Evolutionary conservation across 2,888 invertebrate species (phyloP).

Genomic region (Parnassius apollo): DNA sequence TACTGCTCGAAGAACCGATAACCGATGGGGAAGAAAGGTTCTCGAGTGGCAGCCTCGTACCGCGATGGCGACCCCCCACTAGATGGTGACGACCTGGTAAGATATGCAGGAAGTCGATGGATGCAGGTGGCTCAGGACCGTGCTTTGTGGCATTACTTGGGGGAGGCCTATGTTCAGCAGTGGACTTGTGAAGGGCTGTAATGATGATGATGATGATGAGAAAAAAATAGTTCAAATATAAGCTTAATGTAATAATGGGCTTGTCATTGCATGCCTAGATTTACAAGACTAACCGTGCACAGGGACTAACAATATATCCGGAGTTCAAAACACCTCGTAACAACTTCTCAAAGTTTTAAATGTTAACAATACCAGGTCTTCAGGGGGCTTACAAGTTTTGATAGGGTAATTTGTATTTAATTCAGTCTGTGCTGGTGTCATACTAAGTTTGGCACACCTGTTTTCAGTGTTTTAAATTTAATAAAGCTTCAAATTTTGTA

Average conservation of each 20-base stretch:
- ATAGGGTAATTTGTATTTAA: constrained; percentile 16
- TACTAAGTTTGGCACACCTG: constrained; percentile 2
- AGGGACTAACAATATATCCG: background rate
- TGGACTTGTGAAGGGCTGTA: too few relatives aligned
- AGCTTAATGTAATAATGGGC: background rate
- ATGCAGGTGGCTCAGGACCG: too few relatives aligned
- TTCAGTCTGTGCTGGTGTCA: constrained; percentile 3
- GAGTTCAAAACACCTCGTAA: background rate
- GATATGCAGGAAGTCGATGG: too few relatives aligned
- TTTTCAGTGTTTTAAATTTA: constrained; percentile 2
- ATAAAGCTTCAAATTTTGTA: too few relatives aligned
- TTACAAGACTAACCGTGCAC: background rate
- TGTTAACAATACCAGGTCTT: constrained; percentile 8
- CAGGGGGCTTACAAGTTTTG: constrained; percentile 3
- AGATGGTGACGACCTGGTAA: too few relatives aligned
- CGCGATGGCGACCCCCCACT: too few relatives aligned
- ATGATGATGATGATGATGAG: too few relatives aligned
- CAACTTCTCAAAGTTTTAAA: constrained; percentile 7
- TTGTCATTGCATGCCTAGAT: background rate
- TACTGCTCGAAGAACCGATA: too few relatives aligned
- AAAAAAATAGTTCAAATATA: background rate
- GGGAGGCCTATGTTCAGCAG: too few relatives aligned
- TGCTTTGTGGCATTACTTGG: too few relatives aligned
- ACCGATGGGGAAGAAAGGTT: too few relatives aligned
- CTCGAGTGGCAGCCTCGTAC: too few relatives aligned